Evolutionary conservation across 2,113 vertebrate genomes (phyloP), one percentile per base, ranked within the genome.

Genomic region (Scortum barcoo): DNA sequence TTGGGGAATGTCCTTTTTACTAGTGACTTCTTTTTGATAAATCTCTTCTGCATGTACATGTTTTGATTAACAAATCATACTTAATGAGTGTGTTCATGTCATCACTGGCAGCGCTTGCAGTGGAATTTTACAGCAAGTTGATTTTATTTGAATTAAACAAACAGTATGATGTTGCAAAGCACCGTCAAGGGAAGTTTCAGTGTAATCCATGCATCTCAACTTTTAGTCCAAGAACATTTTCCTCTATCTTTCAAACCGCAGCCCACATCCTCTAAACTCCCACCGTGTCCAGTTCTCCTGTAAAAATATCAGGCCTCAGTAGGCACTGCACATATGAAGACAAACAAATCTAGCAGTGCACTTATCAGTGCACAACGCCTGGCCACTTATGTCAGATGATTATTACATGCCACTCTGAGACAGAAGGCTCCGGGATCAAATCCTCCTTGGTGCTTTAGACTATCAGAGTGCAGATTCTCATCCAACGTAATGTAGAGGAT

Each of bases 401-500:
- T 84, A 84, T 89, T 85, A 78, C 85, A 72, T 76, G 83, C 22
- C 79, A 71, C 84, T 84, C 61, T 61, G 81, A 87, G 84, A 89
- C 85, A 86, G 92, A 92, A 78, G 83, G 86, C 66, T 60, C 68
- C 4, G 10, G 54, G 71, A 86, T 86, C 83, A 92, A 89, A 89
- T 87, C 88, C 82, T 86, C 81, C 85, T 90, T 80, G 74, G 79
- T 84, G 76, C 79, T 92, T 90, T 86, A 78, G 72, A 66, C 78
- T 63, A 44, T 80, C 83, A 84, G 73, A 79, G 75, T 80, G 66
- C 83, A 76, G 85, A 85, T 89, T 87, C 83, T 87, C 76, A 76
- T 90, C 67, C 73, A 81, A 19, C 74, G 54, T 90, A 81, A 87
- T 88, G 80, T 84, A 62, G 78, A 76, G 85, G 89, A 94, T 93